Evolutionary conservation across 2,888 invertebrate species (phyloP).

Genomic region (Spicauda simplicius): DNA sequence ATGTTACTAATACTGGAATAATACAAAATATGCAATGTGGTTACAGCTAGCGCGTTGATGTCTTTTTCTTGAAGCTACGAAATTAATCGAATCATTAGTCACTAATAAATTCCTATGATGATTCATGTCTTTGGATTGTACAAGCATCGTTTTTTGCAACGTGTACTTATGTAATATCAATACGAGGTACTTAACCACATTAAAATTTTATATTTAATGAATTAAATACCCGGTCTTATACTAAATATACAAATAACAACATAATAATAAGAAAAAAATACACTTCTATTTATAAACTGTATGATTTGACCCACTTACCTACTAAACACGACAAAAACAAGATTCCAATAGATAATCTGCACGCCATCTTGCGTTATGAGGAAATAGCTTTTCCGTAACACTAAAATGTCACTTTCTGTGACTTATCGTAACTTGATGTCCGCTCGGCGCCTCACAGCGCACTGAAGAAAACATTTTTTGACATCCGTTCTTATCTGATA

Average conservation of each 20-base stretch:
- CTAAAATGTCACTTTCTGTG: constrained; percentile 66
- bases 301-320: constrained; percentile 60
- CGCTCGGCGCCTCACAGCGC: constrained; percentile 71
- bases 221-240: too few relatives aligned
- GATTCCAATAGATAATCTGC: constrained; percentile 62
- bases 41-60: constrained; percentile 47
- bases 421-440: constrained; percentile 69
- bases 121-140: not conserved
- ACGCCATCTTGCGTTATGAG: constrained; percentile 71
- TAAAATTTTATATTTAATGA: too few relatives aligned
- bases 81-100: constrained; percentile 2
- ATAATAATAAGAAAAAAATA: too few relatives aligned
- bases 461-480: constrained; percentile 79
- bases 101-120: constrained; percentile 5
- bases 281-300: not conserved
- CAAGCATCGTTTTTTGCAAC: too few relatives aligned
- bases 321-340: constrained; percentile 69
- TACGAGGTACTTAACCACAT: too few relatives aligned
- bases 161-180: too few relatives aligned
- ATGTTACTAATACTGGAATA: constrained; percentile 66
- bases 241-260: too few relatives aligned
- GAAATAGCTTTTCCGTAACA: constrained; percentile 56
- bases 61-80: constrained; percentile 42
- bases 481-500: constrained; percentile 72
- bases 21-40: not conserved